Evolutionary conservation across 2,113 vertebrate species (phyloP).

Genomic region (Onychostruthus taczanowskii): DNA sequence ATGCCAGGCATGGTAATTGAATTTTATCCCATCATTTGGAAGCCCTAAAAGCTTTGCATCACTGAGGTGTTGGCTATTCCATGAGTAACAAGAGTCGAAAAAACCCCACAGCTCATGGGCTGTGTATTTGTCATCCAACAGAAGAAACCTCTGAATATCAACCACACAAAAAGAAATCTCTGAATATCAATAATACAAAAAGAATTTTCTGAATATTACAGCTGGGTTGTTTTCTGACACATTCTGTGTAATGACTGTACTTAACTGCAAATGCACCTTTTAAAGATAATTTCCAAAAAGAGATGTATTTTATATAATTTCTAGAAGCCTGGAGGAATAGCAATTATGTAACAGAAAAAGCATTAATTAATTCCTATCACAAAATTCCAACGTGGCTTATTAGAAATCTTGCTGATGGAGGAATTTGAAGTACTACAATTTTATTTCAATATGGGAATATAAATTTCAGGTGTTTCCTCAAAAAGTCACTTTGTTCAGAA

Average conservation of each 20-base stretch:
- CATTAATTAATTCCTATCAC: background rate
- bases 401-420: background rate
- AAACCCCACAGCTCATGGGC: accelerated
- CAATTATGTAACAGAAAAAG: background rate
- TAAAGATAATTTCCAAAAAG: background rate
- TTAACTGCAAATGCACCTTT: background rate
- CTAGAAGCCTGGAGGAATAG: background rate
- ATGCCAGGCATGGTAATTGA: background rate
- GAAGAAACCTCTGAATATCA: background rate
- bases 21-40: background rate
- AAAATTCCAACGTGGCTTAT: accelerated
- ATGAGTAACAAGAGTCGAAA: background rate
- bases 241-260: background rate
- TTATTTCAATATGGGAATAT: background rate
- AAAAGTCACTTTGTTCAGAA: background rate
- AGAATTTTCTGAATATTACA: background rate
- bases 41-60: background rate
- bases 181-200: background rate
- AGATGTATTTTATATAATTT: background rate
- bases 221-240: background rate
- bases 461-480: background rate
- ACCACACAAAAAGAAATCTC: no score
- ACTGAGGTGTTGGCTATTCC: background rate
- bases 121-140: background rate
- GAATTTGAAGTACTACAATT: background rate